Evolutionary conservation across 2,797 vertebrate genomes (phyloP).

Genomic region (Argyrosomus regius): DNA sequence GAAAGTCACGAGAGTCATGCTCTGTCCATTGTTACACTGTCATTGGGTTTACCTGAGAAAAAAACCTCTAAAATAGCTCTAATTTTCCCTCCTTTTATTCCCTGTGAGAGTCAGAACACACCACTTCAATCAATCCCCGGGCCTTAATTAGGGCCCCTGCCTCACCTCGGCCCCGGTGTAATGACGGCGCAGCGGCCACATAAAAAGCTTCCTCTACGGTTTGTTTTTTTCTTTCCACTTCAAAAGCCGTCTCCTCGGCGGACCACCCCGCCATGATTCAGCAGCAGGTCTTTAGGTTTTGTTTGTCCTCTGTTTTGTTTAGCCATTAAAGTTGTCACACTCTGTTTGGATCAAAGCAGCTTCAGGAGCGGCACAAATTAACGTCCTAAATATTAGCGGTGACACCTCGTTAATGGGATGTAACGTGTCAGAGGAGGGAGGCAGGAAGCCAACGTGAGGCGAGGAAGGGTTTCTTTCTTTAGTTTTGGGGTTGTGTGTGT

Average conservation of each 20-base stretch:
- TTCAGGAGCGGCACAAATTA: constrained; percentile 70
- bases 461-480: background rate
- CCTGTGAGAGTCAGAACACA: constrained; percentile 8
- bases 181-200: constrained; percentile 57
- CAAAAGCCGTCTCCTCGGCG: constrained; percentile 57
- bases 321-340: constrained; percentile 81
- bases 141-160: constrained; percentile 65
- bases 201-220: constrained; percentile 61
- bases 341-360: constrained; percentile 78
- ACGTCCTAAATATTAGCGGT: constrained; percentile 67
- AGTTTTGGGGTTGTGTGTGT: no score
- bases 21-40: no score
- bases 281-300: constrained; percentile 71
- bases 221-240: constrained; percentile 69
- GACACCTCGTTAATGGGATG: constrained; percentile 77
- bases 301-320: constrained; percentile 81
- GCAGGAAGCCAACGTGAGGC: constrained; percentile 26
- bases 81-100: constrained; percentile 20
- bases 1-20: no score
- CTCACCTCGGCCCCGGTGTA: constrained; percentile 59
- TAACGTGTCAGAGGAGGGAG: constrained; percentile 39
- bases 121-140: constrained; percentile 62
- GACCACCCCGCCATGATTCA: constrained; percentile 52
- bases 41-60: no score
- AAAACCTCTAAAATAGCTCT: background rate